phyloP scores from a whole-genome alignment of 1,140 invertebrate genomes.

The Drosophila tani region DNA sequence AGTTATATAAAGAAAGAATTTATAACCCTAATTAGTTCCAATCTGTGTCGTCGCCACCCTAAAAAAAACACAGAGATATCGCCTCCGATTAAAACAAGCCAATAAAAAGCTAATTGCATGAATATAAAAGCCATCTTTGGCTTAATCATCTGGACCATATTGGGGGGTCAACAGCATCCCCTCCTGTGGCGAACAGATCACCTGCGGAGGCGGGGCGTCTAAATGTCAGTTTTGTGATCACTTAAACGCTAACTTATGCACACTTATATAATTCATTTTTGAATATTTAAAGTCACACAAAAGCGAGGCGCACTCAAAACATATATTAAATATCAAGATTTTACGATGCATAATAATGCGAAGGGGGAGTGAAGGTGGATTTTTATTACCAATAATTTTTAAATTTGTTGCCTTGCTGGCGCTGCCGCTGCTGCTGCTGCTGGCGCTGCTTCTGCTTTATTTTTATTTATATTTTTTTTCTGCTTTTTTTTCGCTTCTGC shows the following conservation, averaged over 20 bases:
- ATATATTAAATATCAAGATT: constrained; percentile 80
- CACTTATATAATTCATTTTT: constrained; percentile 81
- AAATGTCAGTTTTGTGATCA: constrained; percentile 75
- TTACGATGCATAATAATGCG: constrained; percentile 76
- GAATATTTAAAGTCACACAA: constrained; percentile 72
- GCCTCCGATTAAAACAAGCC: constrained; percentile 20
- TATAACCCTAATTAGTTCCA: constrained; percentile 19
- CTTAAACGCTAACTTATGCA: constrained; percentile 77
- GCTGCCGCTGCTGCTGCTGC: constrained; percentile 23
- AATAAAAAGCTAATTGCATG: constrained; percentile 70
- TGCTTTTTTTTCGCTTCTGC: constrained; percentile 32
- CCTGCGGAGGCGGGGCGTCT: constrained; percentile 31
- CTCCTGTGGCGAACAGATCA: constrained; percentile 12
- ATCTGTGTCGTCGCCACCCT: constrained; percentile 16
- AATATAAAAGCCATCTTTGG: constrained; percentile 66
- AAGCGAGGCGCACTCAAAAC: constrained; percentile 51
- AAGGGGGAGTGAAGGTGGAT: constrained; percentile 62
- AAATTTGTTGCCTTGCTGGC: constrained; percentile 71
- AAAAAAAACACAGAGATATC: constrained; percentile 3
- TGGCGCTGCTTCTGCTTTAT: constrained; percentile 31
- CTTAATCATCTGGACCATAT: constrained; percentile 37
- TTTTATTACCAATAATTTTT: constrained; percentile 83
- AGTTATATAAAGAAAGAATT: constrained; percentile 1
- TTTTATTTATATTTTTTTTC: constrained; percentile 6
- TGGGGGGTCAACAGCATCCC: constrained; percentile 36